Evolutionary conservation across 2,888 invertebrate genomes (phyloP).

Genomic region (Stictocephala bisonia): DNA sequence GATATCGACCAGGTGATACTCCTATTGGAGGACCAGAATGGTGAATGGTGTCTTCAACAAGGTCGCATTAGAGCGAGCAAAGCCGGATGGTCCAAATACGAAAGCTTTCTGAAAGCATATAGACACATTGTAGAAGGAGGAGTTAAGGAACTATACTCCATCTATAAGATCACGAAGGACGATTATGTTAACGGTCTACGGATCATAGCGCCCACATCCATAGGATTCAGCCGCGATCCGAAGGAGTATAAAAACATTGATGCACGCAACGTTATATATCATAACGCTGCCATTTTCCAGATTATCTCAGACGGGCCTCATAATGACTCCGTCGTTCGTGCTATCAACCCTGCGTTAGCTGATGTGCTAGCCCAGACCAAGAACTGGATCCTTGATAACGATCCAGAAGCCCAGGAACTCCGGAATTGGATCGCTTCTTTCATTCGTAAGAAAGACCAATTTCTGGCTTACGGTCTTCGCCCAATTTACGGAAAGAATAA

Average conservation of each 20-base stretch:
- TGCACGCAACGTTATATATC: neutral
- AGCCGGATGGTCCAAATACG: neutral
- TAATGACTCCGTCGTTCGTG: neutral
- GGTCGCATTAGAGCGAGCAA: neutral
- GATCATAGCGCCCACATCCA: neutral
- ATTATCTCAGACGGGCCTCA: neutral
- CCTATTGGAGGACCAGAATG: neutral
- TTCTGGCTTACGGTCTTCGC: neutral
- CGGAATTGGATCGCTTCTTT: neutral
- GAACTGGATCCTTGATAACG: neutral
- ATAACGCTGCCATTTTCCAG: neutral
- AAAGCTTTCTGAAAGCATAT: neutral
- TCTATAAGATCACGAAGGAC: neutral
- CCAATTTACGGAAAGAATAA: neutral
- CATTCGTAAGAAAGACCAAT: neutral
- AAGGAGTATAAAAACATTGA: neutral
- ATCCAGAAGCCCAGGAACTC: neutral
- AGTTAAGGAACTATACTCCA: neutral
- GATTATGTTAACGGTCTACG: neutral
- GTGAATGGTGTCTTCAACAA: neutral
- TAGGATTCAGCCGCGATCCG: neutral
- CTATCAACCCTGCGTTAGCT: neutral
- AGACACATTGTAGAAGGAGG: constrained; percentile 6
- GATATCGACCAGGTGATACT: neutral
- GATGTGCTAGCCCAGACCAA: neutral